phyloP scores from a whole-genome alignment of 2,888 invertebrate genomes.

The Schizotus pectinicornis region DNA sequence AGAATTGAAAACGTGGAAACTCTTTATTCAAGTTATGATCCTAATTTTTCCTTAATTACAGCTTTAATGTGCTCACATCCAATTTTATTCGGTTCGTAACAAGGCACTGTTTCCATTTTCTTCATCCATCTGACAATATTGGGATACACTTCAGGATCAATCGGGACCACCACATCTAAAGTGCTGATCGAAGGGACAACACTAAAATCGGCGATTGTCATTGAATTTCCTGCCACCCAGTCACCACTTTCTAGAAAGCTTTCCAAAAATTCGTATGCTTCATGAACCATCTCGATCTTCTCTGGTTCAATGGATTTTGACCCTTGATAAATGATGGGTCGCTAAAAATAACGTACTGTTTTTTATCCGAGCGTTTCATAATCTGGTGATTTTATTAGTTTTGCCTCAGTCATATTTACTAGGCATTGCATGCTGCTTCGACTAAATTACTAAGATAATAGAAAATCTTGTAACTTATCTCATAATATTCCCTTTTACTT shows the following conservation, averaged over 20 bases:
- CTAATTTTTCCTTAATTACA: background rate
- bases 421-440: no score
- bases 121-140: constrained; percentile 47
- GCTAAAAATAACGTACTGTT: no score
- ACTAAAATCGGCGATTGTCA: constrained; percentile 50
- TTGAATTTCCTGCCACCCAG: constrained; percentile 61
- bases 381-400: no score
- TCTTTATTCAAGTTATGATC: no score
- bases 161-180: constrained; percentile 42
- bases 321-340: no score
- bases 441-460: no score
- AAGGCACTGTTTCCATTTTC: constrained; percentile 47
- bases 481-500: no score
- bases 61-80: constrained; percentile 1
- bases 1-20: no score
- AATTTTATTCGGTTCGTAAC: constrained; percentile 25
- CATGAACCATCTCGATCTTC: constrained; percentile 50
- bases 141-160: constrained; percentile 39
- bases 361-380: no score
- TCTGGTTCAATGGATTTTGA: no score
- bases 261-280: constrained; percentile 60
- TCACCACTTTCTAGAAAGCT: constrained; percentile 58
- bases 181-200: constrained; percentile 58
- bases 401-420: no score
- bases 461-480: no score